Conservation (phyloP, 2,797 vertebrate species). For the Gallirallus australis region DNA sequence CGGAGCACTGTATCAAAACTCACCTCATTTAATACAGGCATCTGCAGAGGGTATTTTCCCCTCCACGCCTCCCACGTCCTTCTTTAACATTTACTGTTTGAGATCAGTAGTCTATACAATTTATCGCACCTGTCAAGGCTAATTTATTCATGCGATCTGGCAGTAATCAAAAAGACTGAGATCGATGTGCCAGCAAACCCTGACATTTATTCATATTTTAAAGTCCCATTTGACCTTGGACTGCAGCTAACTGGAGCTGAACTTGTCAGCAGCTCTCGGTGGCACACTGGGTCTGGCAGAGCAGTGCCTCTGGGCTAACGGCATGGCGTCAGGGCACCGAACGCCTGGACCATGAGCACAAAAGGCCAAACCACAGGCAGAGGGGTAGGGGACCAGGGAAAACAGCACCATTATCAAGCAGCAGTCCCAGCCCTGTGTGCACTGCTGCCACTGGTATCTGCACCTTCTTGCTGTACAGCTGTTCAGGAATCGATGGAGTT, state of each 20-base stretch:
- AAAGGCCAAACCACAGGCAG: neutral
- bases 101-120: slow-evolving; percentile 56
- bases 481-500: rapidly evolving
- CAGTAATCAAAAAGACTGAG: slow-evolving; percentile 69
- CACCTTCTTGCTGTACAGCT: rapidly evolving
- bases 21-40: slow-evolving; percentile 57
- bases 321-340: neutral
- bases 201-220: slow-evolving; percentile 64
- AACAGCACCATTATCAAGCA: rapidly evolving
- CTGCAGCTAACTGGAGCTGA: slow-evolving; percentile 34
- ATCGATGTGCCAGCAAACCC: slow-evolving; percentile 58
- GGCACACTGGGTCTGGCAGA: neutral
- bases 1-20: slow-evolving; percentile 42
- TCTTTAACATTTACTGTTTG: slow-evolving; percentile 66
- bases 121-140: slow-evolving; percentile 70
- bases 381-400: neutral
- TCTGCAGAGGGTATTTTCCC: slow-evolving; percentile 56
- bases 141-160: slow-evolving; percentile 71
- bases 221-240: slow-evolving; percentile 71
- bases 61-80: slow-evolving; percentile 29
- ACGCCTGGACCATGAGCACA: rapidly evolving
- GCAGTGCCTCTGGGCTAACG: neutral
- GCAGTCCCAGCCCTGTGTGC: rapidly evolving
- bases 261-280: neutral
- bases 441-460: neutral